Percentiles rank a stretch among this genome's conserved stretches.
Evolutionary conservation across 92 coral and sea anemone genomes (phyloP).

Genomic region (Porites rus): DNA sequence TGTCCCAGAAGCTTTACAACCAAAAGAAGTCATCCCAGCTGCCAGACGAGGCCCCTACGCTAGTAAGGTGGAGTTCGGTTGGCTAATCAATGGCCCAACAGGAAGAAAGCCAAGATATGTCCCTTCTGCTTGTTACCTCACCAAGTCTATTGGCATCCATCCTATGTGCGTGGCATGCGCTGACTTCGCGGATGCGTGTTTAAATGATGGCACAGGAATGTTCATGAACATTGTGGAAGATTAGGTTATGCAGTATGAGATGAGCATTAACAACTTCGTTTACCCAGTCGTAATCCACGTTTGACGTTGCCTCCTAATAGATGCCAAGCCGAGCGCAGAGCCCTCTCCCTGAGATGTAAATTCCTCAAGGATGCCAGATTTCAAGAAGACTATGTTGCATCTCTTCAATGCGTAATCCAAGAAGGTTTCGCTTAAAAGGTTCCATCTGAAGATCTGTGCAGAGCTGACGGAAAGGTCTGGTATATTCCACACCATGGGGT

Average conservation of each 20-base stretch:
- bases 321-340: conserved; percentile 61
- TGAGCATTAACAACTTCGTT: conserved; percentile 47
- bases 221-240: conserved; percentile 48
- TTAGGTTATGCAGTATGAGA: conserved; percentile 45
- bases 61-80: conserved; percentile 57
- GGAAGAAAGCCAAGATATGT: conserved; percentile 35
- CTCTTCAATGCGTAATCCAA: conserved; percentile 42
- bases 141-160: conserved; percentile 33
- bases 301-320: conserved; percentile 42
- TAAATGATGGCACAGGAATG: conserved; percentile 10
- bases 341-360: conserved; percentile 29
- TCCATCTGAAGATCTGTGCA: conserved; percentile 29
- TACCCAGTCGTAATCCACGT: conserved; percentile 45
- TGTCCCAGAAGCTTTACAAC: too few species aligned
- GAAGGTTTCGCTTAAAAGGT: conserved; percentile 51
- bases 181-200: conserved; percentile 48
- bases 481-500: conserved; percentile 63
- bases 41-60: conserved; percentile 55
- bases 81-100: conserved; percentile 71
- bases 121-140: conserved; percentile 9
- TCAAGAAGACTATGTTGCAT: conserved; percentile 46
- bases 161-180: conserved; percentile 51
- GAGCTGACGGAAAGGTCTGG: conserved; percentile 60
- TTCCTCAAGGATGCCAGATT: conserved; percentile 19
- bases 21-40: too few species aligned